Percentiles rank a stretch among this genome's conserved stretches.
These are phyloP conservation scores for Xerus rutilus DNA, from an alignment of 2,797 vertebrate species.

Conservation along the genomic window DNA sequence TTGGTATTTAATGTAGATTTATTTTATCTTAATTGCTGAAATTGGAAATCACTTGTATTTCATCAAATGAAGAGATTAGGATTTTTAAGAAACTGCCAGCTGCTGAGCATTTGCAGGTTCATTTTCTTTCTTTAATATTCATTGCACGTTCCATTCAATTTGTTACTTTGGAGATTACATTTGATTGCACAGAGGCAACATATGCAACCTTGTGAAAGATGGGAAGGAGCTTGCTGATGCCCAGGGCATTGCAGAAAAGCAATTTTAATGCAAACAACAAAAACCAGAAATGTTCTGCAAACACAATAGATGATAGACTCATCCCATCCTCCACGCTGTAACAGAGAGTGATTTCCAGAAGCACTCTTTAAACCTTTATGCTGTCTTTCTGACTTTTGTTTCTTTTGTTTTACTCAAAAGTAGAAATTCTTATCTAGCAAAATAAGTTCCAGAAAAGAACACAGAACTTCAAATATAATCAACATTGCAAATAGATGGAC, in stretches of 20 bases:
- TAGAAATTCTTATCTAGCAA: slow-evolving; percentile 12
- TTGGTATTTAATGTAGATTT: neutral
- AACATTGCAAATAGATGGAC: neutral
- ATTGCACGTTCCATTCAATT: neutral
- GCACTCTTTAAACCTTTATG: neutral
- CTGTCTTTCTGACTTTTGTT: neutral
- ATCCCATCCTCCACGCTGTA: neutral
- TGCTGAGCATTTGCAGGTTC: neutral
- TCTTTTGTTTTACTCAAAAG: slow-evolving; percentile 29
- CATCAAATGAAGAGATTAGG: slow-evolving; percentile 29
- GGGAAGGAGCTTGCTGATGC: neutral
- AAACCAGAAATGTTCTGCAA: neutral
- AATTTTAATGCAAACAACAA: neutral
- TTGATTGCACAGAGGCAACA: neutral
- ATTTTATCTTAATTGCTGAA: slow-evolving; percentile 45
- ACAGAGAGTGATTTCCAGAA: neutral
- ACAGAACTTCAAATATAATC: neutral
- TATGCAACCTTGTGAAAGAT: neutral
- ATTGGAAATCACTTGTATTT: slow-evolving; percentile 58
- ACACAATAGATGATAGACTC: neutral
- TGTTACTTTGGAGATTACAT: neutral
- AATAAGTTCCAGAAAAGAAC: neutral
- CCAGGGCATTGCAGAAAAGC: neutral
- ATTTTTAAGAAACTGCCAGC: slow-evolving; percentile 52
- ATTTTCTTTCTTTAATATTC: slow-evolving; percentile 26